These are phyloP conservation scores for Terrapene triunguis DNA, from an alignment of 2,113 vertebrate species.

Conservation along the genomic window DNA sequence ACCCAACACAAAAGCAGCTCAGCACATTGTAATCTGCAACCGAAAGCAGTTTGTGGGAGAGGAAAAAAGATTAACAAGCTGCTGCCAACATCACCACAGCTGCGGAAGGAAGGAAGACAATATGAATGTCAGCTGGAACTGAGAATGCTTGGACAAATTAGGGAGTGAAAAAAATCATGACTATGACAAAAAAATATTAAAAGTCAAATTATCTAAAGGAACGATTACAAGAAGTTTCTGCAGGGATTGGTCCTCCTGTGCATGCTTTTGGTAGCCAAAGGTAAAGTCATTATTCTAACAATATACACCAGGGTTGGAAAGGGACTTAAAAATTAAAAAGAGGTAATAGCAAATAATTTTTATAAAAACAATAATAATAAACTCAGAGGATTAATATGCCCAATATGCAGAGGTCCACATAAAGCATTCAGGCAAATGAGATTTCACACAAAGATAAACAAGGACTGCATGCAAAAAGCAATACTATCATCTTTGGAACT, in stretches of 20 bases:
- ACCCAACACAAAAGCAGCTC: conserved; percentile 29
- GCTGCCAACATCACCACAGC: conserved; percentile 7
- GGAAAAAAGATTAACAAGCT: neutral
- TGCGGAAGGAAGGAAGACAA: conserved; percentile 22
- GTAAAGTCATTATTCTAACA: neutral
- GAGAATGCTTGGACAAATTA: neutral
- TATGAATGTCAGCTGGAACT: conserved; percentile 7
- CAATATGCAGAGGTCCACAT: neutral
- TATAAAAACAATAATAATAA: neutral
- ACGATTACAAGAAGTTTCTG: neutral
- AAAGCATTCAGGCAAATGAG: neutral
- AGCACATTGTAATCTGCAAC: conserved; percentile 19
- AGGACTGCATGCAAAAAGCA: neutral
- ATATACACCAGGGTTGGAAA: neutral
- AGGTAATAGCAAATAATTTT: neutral
- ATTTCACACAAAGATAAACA: neutral
- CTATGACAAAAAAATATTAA: neutral
- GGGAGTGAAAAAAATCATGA: neutral
- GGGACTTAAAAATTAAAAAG: neutral
- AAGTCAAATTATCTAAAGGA: neutral
- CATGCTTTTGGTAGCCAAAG: neutral
- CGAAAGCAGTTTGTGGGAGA: conserved; percentile 12
- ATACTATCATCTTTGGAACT: neutral
- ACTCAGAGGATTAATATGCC: neutral
- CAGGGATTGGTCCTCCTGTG: neutral